Evolutionary conservation across 2,797 vertebrate species (phyloP).

Genomic region (Ctenosaura bakeri): DNA sequence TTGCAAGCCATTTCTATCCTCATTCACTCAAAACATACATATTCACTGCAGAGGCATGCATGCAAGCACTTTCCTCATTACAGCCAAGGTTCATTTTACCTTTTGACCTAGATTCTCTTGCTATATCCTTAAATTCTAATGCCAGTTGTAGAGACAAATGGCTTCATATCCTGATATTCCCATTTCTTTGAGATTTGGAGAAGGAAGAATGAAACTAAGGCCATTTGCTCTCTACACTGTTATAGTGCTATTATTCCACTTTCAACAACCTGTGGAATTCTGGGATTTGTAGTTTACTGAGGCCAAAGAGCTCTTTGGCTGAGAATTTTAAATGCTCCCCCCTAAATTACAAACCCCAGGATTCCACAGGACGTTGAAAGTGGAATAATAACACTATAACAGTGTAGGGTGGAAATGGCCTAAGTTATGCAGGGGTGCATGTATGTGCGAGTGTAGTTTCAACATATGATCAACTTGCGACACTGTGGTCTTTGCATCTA

Average conservation of each 20-base stretch:
- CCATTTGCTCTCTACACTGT: no score
- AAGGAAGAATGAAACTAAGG: neutral
- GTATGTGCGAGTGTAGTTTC: no score
- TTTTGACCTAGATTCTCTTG: slow-evolving; percentile 43
- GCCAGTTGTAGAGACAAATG: slow-evolving; percentile 36
- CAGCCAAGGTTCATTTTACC: slow-evolving; percentile 35
- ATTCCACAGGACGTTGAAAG: no score
- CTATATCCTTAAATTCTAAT: slow-evolving; percentile 37
- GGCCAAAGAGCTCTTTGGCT: no score
- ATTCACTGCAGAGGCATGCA: slow-evolving; percentile 46
- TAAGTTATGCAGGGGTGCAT: neutral
- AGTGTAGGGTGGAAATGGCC: no score
- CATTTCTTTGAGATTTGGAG: neutral
- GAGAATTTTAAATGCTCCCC: no score
- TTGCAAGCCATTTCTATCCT: slow-evolving; percentile 60
- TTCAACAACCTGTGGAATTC: no score
- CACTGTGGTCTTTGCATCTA: neutral
- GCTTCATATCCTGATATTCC: slow-evolving; percentile 44
- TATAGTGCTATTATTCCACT: no score
- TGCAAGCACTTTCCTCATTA: slow-evolving; percentile 22
- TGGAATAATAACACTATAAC: no score
- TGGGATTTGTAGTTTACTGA: no score
- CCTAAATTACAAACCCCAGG: no score
- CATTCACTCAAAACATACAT: slow-evolving; percentile 21
- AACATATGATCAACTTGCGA: neutral